phyloP scores from a whole-genome alignment of 2,797 vertebrate genomes.

The Arnoldichthys spilopterus region DNA sequence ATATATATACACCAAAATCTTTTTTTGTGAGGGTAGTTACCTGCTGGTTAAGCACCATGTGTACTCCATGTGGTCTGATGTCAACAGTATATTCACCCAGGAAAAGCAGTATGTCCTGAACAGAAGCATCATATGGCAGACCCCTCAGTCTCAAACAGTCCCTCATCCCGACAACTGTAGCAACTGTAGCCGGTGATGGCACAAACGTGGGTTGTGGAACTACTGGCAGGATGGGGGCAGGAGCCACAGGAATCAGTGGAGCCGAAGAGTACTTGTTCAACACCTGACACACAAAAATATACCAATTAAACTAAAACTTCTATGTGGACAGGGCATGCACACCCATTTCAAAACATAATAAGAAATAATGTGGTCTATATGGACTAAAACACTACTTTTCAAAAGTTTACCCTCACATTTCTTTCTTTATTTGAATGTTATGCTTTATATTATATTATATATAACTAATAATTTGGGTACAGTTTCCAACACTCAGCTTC shows the following conservation, averaged over 20 bases:
- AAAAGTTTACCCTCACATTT: too few relatives aligned
- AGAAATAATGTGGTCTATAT: too few relatives aligned
- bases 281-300: constrained; percentile 78
- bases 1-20: too few relatives aligned
- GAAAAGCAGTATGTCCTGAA: constrained; percentile 95
- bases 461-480: too few relatives aligned
- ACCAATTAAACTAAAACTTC: constrained; percentile 3
- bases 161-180: constrained; percentile 74
- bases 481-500: too few relatives aligned
- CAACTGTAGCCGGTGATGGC: constrained; percentile 76
- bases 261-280: constrained; percentile 92
- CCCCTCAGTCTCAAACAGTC: constrained; percentile 92
- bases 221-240: constrained; percentile 84
- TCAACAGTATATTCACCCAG: constrained; percentile 92
- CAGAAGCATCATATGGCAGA: constrained; percentile 91
- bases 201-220: constrained; percentile 85
- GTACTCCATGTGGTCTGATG: constrained; percentile 95
- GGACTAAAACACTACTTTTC: too few relatives aligned
- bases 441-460: too few relatives aligned
- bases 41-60: constrained; percentile 98
- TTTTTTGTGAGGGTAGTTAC: too few relatives aligned
- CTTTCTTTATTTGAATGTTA: too few relatives aligned
- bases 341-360: too few relatives aligned
- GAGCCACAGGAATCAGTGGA: constrained; percentile 86
- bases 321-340: not conserved